phyloP scores from a whole-genome alignment of 2,888 invertebrate species.

The Dasypolia templi region DNA sequence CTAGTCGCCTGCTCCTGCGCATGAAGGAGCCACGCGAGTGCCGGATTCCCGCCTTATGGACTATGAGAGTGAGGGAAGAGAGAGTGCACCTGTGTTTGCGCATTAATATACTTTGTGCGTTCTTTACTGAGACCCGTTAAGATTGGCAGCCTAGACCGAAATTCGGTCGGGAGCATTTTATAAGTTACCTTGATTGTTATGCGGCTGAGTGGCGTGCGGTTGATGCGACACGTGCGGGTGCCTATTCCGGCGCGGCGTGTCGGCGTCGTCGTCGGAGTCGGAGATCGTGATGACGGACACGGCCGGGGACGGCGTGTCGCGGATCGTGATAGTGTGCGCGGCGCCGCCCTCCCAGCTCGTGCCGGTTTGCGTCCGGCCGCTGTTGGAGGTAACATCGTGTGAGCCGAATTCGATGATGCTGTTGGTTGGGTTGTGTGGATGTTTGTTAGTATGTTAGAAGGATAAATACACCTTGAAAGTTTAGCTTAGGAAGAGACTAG shows the following conservation, averaged over 20 bases:
- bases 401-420: conserved; percentile 50
- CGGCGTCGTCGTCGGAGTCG: conserved; percentile 97
- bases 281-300: conserved; percentile 96
- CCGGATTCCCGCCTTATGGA: no score
- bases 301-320: conserved; percentile 98
- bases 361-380: conserved; percentile 15
- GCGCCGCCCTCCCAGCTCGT: not conserved
- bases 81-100: no score
- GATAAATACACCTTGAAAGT: not conserved
- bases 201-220: conserved; percentile 67
- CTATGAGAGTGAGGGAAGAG: not conserved
- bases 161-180: not conserved
- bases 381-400: not conserved
- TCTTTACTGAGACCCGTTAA: not conserved
- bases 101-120: no score
- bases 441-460: not conserved
- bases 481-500: not conserved
- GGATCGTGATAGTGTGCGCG: conserved; percentile 97
- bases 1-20: not conserved
- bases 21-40: no score
- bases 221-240: conserved; percentile 30
- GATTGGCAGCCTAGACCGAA: not conserved
- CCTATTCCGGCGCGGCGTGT: conserved; percentile 69
- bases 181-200: conserved; percentile 74
- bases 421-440: conserved; percentile 12